Conservation (phyloP, 2,113 vertebrate genomes). For the Malurus elegans region DNA sequence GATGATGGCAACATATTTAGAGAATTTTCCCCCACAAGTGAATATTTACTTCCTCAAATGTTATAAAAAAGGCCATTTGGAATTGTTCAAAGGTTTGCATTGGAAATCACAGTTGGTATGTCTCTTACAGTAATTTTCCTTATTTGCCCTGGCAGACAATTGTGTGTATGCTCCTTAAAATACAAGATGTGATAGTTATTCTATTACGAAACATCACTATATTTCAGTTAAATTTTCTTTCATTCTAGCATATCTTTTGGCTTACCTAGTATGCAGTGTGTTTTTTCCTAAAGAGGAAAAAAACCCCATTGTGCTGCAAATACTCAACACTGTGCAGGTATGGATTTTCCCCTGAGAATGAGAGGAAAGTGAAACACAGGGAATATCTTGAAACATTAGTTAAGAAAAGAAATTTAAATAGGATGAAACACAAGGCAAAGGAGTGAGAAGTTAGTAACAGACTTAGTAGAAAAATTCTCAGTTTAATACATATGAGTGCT, state of each 20-base stretch:
- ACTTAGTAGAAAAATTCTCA: neutral
- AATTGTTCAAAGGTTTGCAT: neutral
- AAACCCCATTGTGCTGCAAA: neutral
- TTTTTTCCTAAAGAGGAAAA: neutral
- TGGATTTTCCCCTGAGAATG: neutral
- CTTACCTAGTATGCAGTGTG: neutral
- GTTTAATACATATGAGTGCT: neutral
- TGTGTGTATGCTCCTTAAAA: neutral
- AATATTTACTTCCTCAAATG: neutral
- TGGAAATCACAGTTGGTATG: neutral
- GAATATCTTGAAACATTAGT: neutral
- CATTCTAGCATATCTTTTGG: neutral
- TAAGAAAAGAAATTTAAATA: neutral
- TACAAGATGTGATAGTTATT: neutral
- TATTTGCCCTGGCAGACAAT: neutral
- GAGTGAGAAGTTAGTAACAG: neutral
- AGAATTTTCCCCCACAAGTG: rapidly evolving
- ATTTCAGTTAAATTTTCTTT: neutral
- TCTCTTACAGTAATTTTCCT: neutral
- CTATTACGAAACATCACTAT: neutral
- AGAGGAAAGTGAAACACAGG: neutral
- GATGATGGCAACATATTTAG: neutral
- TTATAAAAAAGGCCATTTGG: neutral
- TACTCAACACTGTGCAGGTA: neutral
- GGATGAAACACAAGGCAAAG: neutral